Evolutionary conservation across 2,888 invertebrate genomes (phyloP).

Genomic region (Anaspis maculata): DNA sequence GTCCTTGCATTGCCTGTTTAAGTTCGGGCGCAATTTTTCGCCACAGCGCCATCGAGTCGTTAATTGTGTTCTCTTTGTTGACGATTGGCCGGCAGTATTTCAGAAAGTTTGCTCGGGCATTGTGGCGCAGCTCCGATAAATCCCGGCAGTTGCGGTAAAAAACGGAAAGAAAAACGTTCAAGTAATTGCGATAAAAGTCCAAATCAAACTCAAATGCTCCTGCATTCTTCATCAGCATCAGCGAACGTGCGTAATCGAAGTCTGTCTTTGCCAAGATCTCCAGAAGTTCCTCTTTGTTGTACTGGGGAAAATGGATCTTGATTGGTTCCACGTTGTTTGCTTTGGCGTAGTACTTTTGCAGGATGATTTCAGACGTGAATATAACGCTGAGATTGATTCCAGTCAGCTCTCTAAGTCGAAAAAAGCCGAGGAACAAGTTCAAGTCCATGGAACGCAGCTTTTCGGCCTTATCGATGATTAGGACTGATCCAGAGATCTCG

Average conservation of each 20-base stretch:
- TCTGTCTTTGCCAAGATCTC: slow-evolving; percentile 43
- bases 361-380: slow-evolving; percentile 68
- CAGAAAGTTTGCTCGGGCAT: slow-evolving; percentile 67
- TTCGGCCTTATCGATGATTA: slow-evolving; percentile 77
- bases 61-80: slow-evolving; percentile 51
- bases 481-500: slow-evolving; percentile 44
- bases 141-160: slow-evolving; percentile 81
- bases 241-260: slow-evolving; percentile 30
- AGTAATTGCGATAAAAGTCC: slow-evolving; percentile 67
- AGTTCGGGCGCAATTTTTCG: slow-evolving; percentile 68
- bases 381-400: slow-evolving; percentile 64
- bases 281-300: slow-evolving; percentile 60
- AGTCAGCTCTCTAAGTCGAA: slow-evolving; percentile 66
- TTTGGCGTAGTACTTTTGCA: slow-evolving; percentile 70
- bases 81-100: slow-evolving; percentile 75
- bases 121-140: slow-evolving; percentile 71
- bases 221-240: slow-evolving; percentile 21
- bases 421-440: slow-evolving; percentile 63
- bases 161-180: slow-evolving; percentile 74
- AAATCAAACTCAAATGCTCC: slow-evolving; percentile 24
- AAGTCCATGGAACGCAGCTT: slow-evolving; percentile 65
- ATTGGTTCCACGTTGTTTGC: slow-evolving; percentile 64
- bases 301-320: slow-evolving; percentile 70
- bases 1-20: slow-evolving; percentile 63
- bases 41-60: slow-evolving; percentile 69